Evolutionary conservation across 2,797 vertebrate genomes (phyloP), one percentile per base, ranked within the genome.

Genomic region (Myotis planiceps): DNA sequence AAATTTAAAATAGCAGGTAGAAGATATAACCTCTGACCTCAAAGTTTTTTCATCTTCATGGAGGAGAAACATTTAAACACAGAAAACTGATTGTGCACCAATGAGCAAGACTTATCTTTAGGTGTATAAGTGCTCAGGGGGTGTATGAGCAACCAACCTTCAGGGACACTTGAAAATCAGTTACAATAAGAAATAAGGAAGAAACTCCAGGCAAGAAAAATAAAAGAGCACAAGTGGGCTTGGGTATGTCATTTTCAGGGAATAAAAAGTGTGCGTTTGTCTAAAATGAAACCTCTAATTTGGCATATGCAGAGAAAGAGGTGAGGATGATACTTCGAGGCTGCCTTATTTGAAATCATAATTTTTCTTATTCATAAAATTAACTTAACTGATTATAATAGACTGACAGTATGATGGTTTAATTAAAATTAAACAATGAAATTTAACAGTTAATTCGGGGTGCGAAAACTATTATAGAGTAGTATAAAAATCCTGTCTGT

Each of bases 371-470:
- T 69, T 95, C 47, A 95, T 72, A 93, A 76, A 92, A 81, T 90
- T 93, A 87, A 92, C 80, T 89, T 93, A 86, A 95, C 71, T 87
- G 88, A 93, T 92, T 49, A 68, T 92, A 89, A 74, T 94, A 58
- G 15, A 16, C 53, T 88, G 63, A 75, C 9, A 74, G 60, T 47
- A 53, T 66, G 32, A 65, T 83, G 6, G n/a, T 27, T 95, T 97
- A 97, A 96, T 81, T 95, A 76, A 96, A 53, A 68, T 97, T 96
- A 94, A 97, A 90, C 27, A 88, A 37, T 88, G 21, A 86, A 76
- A 58, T 39, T 58, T 95, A 93, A 32, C 75, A 94, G 80, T 95
- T 80, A 96, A 92, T 93, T 93, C 69, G 45, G 66, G 75, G 16
- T 83, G 25, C 68, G 80, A 83, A 80, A 49, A 13, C 66, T 81